These are phyloP conservation scores for Epicauta chinensis DNA, from an alignment of 1,140 invertebrate genomes.

Conservation along the genomic window DNA sequence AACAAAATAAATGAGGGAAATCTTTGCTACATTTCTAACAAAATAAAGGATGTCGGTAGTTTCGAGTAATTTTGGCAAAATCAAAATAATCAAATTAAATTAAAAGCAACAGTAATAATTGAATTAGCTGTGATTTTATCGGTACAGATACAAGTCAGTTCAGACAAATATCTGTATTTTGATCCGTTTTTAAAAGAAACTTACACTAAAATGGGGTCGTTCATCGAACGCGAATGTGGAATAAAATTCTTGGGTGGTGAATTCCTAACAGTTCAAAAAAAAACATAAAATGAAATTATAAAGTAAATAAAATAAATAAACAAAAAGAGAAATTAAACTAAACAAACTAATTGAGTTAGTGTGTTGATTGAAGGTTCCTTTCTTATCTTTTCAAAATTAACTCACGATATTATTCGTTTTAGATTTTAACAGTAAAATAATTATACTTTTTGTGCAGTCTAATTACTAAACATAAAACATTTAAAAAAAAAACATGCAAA, in stretches of 20 bases:
- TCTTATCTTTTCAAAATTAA: too few species aligned
- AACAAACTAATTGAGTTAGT: too few species aligned
- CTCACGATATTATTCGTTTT: not conserved
- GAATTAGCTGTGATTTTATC: too few species aligned
- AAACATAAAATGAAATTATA: slow-evolving; percentile 19
- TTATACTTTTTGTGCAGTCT: slow-evolving; percentile 17
- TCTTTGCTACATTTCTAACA: too few species aligned
- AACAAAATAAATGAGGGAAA: slow-evolving; percentile 11
- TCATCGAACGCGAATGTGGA: slow-evolving; percentile 40
- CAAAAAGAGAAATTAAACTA: not conserved
- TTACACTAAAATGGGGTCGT: slow-evolving; percentile 33
- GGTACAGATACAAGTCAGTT: too few species aligned
- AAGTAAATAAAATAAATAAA: slow-evolving; percentile 1
- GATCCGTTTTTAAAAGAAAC: slow-evolving; percentile 14
- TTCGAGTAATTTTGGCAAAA: too few species aligned
- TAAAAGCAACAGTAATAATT: too few species aligned
- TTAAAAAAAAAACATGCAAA: slow-evolving; percentile 14
- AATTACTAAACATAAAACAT: not conserved
- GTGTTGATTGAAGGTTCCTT: too few species aligned
- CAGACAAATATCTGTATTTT: not conserved
- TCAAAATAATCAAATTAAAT: too few species aligned
- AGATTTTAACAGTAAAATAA: not conserved
- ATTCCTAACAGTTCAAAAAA: slow-evolving; percentile 32
- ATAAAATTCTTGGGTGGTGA: slow-evolving; percentile 39
- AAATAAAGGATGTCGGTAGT: too few species aligned